Percentiles rank a stretch among this genome's conserved stretches.
Evolutionary conservation across 2,797 vertebrate species (phyloP).

Genomic region (Alfaro cultratus): DNA sequence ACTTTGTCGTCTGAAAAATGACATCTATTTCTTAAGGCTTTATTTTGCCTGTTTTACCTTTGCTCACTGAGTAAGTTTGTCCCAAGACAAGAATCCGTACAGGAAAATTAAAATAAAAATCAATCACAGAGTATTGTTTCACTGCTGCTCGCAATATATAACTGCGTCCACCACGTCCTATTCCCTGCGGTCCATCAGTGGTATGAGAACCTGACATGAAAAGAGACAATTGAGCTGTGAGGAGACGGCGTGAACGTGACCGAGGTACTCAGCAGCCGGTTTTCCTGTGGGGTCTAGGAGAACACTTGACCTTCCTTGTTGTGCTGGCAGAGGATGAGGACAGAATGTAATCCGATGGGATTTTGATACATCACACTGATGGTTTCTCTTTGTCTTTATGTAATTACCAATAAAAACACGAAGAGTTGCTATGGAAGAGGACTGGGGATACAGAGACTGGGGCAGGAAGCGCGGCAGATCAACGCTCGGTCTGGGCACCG

Average conservation of each 20-base stretch:
- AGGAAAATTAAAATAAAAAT: constrained; percentile 39
- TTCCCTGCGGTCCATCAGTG: constrained; percentile 29
- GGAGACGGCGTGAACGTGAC: constrained; percentile 43
- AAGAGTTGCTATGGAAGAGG: background rate
- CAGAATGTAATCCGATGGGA: constrained; percentile 49
- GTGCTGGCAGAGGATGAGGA: constrained; percentile 29
- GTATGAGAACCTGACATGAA: constrained; percentile 35
- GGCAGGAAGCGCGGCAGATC: background rate
- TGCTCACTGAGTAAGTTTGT: constrained; percentile 15
- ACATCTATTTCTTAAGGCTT: background rate
- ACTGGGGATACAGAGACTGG: background rate
- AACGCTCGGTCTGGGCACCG: background rate
- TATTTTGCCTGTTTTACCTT: background rate
- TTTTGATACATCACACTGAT: constrained; percentile 51
- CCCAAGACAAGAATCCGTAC: constrained; percentile 4
- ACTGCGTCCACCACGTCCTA: constrained; percentile 1
- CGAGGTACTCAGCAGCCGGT: constrained; percentile 24
- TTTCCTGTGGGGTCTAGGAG: constrained; percentile 16
- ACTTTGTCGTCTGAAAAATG: constrained; percentile 6
- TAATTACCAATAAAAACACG: constrained; percentile 11
- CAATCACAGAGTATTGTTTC: constrained; percentile 28
- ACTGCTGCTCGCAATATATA: constrained; percentile 22
- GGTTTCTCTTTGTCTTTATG: constrained; percentile 18
- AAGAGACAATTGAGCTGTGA: constrained; percentile 48
- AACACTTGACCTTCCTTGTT: constrained; percentile 57